phyloP scores from a whole-genome alignment of 1,140 invertebrate genomes.

The Periplaneta americana region DNA sequence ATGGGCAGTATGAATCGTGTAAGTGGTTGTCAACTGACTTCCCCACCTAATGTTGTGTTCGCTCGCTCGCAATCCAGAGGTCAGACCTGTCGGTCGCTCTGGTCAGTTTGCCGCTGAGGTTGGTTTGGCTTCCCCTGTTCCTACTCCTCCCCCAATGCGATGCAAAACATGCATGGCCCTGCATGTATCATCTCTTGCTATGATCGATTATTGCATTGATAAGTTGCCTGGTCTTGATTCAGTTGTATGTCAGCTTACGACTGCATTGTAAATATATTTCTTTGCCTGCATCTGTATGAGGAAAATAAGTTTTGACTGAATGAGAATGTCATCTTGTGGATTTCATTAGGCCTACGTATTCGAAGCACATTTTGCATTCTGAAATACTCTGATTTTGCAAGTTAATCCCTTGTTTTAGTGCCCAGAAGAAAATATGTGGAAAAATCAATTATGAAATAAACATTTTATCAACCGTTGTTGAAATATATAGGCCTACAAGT shows the following conservation, averaged over 20 bases:
- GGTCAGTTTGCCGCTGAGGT: not conserved
- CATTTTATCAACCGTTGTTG: no score
- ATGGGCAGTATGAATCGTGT: constrained; percentile 41
- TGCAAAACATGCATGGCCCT: not conserved
- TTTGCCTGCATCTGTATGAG: not conserved
- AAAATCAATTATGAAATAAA: no score
- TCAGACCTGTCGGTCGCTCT: not conserved
- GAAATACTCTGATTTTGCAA: no score
- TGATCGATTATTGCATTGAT: not conserved
- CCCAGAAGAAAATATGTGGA: no score
- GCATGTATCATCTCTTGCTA: not conserved
- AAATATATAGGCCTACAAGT: no score
- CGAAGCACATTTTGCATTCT: no score
- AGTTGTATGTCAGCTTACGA: not conserved
- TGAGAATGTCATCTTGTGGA: not conserved
- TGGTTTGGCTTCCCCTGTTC: not conserved
- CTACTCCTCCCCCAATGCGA: not conserved
- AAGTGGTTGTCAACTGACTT: constrained; percentile 30
- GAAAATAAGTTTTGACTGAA: not conserved
- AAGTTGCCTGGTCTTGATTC: no score
- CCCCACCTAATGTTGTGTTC: not conserved
- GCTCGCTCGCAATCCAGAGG: not conserved
- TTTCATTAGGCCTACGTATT: no score
- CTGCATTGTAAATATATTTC: constrained; percentile 11
- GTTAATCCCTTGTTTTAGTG: no score